These are phyloP conservation scores for Sylvilagus floridanus DNA, from an alignment of 2,797 vertebrate species.

Conservation along the genomic window DNA sequence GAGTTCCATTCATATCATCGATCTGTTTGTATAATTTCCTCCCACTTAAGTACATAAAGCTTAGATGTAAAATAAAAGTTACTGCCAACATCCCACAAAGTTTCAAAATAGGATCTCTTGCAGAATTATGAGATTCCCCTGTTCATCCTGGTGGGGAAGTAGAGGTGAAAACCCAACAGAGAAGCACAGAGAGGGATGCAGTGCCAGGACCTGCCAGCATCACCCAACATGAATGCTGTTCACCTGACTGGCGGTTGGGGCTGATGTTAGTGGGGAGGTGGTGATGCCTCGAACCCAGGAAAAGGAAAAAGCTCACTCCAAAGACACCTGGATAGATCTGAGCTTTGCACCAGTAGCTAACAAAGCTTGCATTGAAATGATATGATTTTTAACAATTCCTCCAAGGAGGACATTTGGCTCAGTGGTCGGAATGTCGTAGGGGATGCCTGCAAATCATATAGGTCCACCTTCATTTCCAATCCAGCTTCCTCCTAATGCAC, in stretches of 20 bases:
- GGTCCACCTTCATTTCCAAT: too few species aligned
- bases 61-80: slow-evolving; percentile 38
- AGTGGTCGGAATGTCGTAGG: too few species aligned
- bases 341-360: neutral
- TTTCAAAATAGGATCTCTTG: neutral
- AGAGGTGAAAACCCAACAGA: neutral
- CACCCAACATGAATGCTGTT: accelerated
- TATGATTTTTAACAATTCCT: neutral
- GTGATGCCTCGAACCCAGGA: too few species aligned
- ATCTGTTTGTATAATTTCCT: neutral
- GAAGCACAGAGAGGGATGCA: neutral
- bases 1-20: neutral
- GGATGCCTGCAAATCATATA: too few species aligned
- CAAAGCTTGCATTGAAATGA: neutral
- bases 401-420: too few species aligned
- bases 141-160: neutral
- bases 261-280: too few species aligned
- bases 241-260: neutral
- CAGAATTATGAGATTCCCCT: neutral
- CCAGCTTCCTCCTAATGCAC: too few species aligned
- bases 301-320: neutral
- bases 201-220: neutral
- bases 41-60: neutral
- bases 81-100: neutral
- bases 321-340: neutral